Evolutionary conservation across 2,797 vertebrate species (phyloP).

Genomic region (Cyclopterus lumpus): DNA sequence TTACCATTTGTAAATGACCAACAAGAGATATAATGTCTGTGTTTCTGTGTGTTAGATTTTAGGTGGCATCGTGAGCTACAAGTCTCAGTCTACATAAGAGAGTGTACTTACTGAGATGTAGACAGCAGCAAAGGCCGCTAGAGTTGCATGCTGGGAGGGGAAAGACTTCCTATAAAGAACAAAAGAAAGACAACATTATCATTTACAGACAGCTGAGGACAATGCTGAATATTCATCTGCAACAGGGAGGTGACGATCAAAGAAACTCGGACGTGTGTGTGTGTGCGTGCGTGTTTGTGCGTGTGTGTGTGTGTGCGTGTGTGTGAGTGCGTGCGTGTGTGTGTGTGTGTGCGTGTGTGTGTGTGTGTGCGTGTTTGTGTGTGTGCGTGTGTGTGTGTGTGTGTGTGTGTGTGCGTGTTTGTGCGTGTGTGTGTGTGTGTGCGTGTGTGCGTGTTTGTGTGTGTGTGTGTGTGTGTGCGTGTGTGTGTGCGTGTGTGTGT

Average conservation of each 20-base stretch:
- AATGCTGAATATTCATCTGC: conserved; percentile 56
- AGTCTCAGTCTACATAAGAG: not conserved
- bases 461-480: conserved; percentile 19
- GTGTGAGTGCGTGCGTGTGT: conserved; percentile 15
- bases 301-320: conserved; percentile 7
- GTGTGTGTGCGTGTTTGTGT: conserved; percentile 21
- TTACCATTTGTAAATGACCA: not conserved
- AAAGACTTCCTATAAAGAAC: conserved; percentile 90
- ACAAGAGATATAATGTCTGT: not conserved
- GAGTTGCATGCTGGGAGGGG: conserved; percentile 94
- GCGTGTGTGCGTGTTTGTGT: not conserved
- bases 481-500: not conserved
- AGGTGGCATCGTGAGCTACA: not conserved
- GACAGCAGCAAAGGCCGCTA: conserved; percentile 95
- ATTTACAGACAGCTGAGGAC: conserved; percentile 52
- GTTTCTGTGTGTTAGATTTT: not conserved
- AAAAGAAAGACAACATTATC: conserved; percentile 33
- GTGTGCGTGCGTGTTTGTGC: conserved; percentile 20
- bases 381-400: conserved; percentile 17
- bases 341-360: conserved; percentile 20
- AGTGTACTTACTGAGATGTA: conserved; percentile 93
- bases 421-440: conserved; percentile 9
- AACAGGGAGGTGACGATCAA: conserved; percentile 55
- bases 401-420: too few species aligned
- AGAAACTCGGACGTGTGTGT: conserved; percentile 31